These are phyloP conservation scores for Portunus trituberculatus DNA, from an alignment of 1,140 invertebrate genomes.

Conservation along the genomic window DNA sequence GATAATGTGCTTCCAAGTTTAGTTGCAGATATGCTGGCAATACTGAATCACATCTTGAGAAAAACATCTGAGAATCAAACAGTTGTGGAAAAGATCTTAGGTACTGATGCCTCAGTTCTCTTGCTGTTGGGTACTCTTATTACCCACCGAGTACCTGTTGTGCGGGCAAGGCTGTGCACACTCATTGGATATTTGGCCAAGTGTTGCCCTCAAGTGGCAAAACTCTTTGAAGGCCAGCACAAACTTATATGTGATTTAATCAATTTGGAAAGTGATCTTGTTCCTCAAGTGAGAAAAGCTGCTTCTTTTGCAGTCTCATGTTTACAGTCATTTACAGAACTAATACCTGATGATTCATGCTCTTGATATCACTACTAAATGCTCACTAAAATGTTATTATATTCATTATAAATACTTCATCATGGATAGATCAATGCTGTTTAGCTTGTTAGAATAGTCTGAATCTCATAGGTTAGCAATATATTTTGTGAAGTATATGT, in stretches of 20 bases:
- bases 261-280: constrained; percentile 75
- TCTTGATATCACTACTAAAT: background rate
- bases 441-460: too few relatives aligned
- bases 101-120: constrained; percentile 55
- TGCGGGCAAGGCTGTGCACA: constrained; percentile 66
- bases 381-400: background rate
- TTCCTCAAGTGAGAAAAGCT: constrained; percentile 71
- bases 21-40: constrained; percentile 85
- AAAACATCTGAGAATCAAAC: constrained; percentile 87
- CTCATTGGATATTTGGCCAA: constrained; percentile 73
- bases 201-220: constrained; percentile 60
- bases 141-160: constrained; percentile 71
- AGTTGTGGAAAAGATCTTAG: constrained; percentile 87
- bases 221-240: constrained; percentile 72
- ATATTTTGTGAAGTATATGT: too few relatives aligned
- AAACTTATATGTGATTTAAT: constrained; percentile 76
- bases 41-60: constrained; percentile 88
- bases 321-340: constrained; percentile 68
- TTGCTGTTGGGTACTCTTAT: constrained; percentile 70
- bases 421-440: too few relatives aligned
- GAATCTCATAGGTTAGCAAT: too few relatives aligned
- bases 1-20: constrained; percentile 84
- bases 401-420: background rate
- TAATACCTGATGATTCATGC: constrained; percentile 68
- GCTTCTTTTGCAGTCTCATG: constrained; percentile 76